These are phyloP conservation scores for Pristionchus entomophagus DNA, from an alignment of 2,888 invertebrate species.

Conservation along the genomic window DNA sequence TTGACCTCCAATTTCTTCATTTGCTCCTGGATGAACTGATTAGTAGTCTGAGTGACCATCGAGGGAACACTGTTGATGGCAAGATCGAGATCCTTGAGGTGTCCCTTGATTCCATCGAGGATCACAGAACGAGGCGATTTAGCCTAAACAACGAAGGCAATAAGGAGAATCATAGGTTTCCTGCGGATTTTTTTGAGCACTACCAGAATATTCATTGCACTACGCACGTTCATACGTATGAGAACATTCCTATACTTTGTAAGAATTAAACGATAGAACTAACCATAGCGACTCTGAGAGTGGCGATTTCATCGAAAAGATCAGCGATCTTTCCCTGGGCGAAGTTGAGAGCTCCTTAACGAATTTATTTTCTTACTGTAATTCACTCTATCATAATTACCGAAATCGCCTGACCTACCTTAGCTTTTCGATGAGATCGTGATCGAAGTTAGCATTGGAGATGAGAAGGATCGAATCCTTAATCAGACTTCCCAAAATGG, in stretches of 20 bases:
- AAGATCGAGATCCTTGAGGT: not conserved
- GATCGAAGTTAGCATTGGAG: not conserved
- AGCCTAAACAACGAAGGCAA: not conserved
- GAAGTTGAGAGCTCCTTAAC: not conserved
- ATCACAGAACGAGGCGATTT: not conserved
- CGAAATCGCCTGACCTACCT: not conserved
- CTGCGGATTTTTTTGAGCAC: too few relatives aligned
- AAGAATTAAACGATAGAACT: not conserved
- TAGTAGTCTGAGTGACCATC: not conserved
- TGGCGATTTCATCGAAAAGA: not conserved
- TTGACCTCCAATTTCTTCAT: not conserved
- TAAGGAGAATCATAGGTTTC: too few relatives aligned
- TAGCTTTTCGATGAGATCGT: not conserved
- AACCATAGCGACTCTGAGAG: not conserved
- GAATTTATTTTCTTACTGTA: not conserved
- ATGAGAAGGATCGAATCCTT: not conserved
- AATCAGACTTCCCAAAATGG: not conserved
- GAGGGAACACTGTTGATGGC: not conserved
- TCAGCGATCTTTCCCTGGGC: not conserved
- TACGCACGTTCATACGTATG: not conserved
- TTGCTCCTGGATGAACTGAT: not conserved
- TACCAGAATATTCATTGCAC: too few relatives aligned
- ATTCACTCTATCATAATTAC: too few relatives aligned
- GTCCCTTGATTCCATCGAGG: not conserved
- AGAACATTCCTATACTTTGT: not conserved